Percentiles rank a stretch among this genome's conserved stretches.
phyloP scores from a whole-genome alignment of 1,140 invertebrate species.

The Lutraria rhynchaena region DNA sequence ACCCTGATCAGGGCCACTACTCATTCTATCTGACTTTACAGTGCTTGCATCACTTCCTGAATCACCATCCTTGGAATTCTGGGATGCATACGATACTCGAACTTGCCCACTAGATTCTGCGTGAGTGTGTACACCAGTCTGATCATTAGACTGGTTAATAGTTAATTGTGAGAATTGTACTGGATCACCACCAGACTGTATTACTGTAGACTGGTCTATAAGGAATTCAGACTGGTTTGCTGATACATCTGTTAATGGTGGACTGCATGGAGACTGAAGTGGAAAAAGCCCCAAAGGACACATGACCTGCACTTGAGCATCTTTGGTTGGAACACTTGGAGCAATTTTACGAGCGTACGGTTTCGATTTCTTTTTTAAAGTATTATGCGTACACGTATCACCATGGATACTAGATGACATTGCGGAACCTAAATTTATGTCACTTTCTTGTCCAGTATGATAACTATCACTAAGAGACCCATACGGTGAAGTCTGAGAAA shows the following conservation, averaged over 20 bases:
- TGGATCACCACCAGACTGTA: slow-evolving; percentile 13
- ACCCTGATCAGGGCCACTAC: slow-evolving; percentile 26
- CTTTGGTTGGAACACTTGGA: slow-evolving; percentile 57
- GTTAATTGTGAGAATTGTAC: background rate
- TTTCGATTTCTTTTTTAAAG: slow-evolving; percentile 38
- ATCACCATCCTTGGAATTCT: slow-evolving; percentile 54
- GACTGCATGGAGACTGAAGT: slow-evolving; percentile 53
- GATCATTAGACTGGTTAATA: background rate
- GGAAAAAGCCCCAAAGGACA: slow-evolving; percentile 61
- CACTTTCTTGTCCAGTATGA: slow-evolving; percentile 15
- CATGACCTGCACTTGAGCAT: slow-evolving; percentile 70
- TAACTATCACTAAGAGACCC: slow-evolving; percentile 43
- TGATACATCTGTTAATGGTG: slow-evolving; percentile 13
- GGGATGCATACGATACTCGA: slow-evolving; percentile 27
- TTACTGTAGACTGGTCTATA: slow-evolving; percentile 9
- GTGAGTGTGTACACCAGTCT: background rate
- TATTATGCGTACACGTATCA: slow-evolving; percentile 20
- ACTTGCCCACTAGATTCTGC: background rate
- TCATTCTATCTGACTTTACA: slow-evolving; percentile 47
- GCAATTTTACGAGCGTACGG: slow-evolving; percentile 63
- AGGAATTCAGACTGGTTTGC: slow-evolving; percentile 2
- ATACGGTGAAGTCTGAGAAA: slow-evolving; percentile 66
- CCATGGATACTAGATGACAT: slow-evolving; percentile 45
- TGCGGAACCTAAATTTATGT: background rate
- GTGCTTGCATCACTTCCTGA: slow-evolving; percentile 55